Evolutionary conservation across 1,140 invertebrate species (phyloP), one percentile per base, ranked within the genome.

Genomic region (Oncopodura yosiiana): DNA sequence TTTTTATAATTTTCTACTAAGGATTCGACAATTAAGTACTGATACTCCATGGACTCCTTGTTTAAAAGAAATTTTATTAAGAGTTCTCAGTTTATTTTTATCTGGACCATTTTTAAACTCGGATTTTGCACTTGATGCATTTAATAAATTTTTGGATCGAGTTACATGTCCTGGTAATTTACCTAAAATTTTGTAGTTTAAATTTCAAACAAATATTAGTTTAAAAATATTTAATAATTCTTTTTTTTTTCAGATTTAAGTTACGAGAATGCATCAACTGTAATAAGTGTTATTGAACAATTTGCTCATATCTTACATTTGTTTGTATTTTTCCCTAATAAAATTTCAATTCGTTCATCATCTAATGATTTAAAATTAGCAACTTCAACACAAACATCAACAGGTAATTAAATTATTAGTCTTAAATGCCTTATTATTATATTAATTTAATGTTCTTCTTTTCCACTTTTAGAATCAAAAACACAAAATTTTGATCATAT

Each of bases 91-190:
- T 41, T 73, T 82, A 2, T 77, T 80, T 64, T 78, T 80, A 5
- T 74, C 78, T 11, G 85, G 85, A 21, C 78, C 84, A 5, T 77
- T 88, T 18, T 76, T 79, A 23, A 74, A 76, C 24, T 76, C 78
- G 52, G 76, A 80, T 57, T 86, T 86, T n/a, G 85, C 86, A 14
- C 70, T 88, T 6, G 87, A 90, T 74, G 85, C 83, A 1, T 86
- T 89, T 66, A 64, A 61, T 32, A 64, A 64, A 34, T 64, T 64
- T 30, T 42, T 64, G 12, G 62, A 64, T 39, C 30, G 61, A 42
- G 41, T 60, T 18, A 51, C 45, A 1, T 58, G 48, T 39, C 58
- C 62, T n/a, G n/a, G n/a, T n/a, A n/a, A n/a, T n/a, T n/a, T n/a
- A n/a, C n/a, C n/a, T n/a, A n/a, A n/a, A n/a, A n/a, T n/a, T n/a